These are phyloP conservation scores for Pseudopipra pipra DNA, from an alignment of 2,113 vertebrate genomes.

Conservation along the genomic window DNA sequence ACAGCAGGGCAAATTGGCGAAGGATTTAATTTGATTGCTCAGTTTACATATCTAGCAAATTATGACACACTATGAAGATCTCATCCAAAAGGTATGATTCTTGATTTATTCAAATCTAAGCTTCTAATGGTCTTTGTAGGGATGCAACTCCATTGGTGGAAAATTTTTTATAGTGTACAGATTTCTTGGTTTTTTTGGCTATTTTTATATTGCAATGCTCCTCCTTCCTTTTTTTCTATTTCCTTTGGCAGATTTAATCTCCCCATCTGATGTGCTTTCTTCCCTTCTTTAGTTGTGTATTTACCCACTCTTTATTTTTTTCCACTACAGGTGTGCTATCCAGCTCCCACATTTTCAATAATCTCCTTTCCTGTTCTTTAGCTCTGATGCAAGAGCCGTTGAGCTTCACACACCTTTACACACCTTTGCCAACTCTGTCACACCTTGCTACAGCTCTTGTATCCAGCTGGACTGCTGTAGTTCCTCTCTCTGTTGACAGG, in stretches of 20 bases:
- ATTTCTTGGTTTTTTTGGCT: neutral
- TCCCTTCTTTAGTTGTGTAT: neutral
- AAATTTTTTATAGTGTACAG: neutral
- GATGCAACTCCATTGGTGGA: neutral
- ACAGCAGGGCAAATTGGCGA: neutral
- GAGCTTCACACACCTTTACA: neutral
- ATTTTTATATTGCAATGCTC: neutral
- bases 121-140: neutral
- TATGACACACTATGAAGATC: neutral
- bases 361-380: neutral
- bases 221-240: neutral
- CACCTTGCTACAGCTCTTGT: neutral
- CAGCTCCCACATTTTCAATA: neutral
- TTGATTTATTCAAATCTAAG: neutral
- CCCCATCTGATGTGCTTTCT: neutral
- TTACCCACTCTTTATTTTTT: neutral
- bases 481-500: neutral
- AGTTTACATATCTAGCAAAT: neutral
- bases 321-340: neutral
- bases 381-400: neutral
- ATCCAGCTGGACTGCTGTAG: neutral
- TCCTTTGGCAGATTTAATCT: neutral
- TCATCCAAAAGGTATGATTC: neutral
- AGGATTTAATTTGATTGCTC: neutral
- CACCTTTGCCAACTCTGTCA: neutral